Base-by-base conservation (phyloP, 2,797 vertebrate species). In the Varecia variegata region DNA sequence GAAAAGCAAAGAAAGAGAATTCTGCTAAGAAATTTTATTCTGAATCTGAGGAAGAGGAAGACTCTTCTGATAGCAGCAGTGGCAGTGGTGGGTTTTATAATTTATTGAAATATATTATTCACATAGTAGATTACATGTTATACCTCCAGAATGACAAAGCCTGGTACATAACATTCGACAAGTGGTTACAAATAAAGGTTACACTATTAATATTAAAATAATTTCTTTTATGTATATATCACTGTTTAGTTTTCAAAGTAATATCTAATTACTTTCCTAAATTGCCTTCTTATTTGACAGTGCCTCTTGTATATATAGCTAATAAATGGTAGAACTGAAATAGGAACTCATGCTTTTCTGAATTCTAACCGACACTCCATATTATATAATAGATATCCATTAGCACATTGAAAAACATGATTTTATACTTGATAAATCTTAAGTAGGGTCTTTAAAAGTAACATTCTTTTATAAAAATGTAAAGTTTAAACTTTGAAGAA, bases 21-120 rank as follows among this genome's bases (percentile, higher is more conserved):
- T 98, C 99, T 71, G 89, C 93, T n/a, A 99, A 99, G 87, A 99
- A 99, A 97, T 99, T 99, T 98, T 99, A 99, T 98, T 99, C 99
- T 1, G 99, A 99, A 65, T 99, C 99, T 47, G 99, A 99, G 68
- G 99, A 98, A n/a, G 99, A 99, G 0, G 98, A 99, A 2, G 98
- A 99, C 67, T 99, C 99, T 67, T 98, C 98, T 89, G 90, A 97
- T 20, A 98, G 97, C 96, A 98, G 98, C 96, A 98, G 98, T 97
- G 98, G 98, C 70, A 99, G 99, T 95, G 99, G 99, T 98, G 91
- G 58, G 97, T 95, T 94, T 96, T 96, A 71, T 93, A 91, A 60
- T 68, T 90, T 83, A n/a, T 54, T 73, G 30, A 65, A 43, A 50
- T 67, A 3, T 38, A 23, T 58, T 65, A 0, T 60, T 90, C 40